phyloP scores from a whole-genome alignment of 2,113 vertebrate genomes.

The Myrmecophaga tridactyla region DNA sequence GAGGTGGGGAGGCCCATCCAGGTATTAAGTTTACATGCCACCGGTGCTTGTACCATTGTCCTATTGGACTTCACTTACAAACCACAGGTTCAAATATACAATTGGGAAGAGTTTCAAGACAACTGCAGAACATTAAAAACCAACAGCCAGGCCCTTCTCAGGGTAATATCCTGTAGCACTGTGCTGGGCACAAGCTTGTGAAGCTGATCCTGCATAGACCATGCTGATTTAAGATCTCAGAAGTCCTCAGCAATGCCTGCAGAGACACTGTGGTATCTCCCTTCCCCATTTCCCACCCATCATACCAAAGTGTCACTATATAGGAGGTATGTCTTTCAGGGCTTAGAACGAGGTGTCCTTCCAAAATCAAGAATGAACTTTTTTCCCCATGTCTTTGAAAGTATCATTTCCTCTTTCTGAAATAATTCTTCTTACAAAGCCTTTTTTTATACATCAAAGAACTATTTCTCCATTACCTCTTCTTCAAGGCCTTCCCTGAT shows the following conservation, averaged over 20 bases:
- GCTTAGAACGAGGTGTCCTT: not conserved
- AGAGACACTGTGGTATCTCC: not conserved
- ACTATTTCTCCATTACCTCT: not conserved
- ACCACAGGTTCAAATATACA: not conserved
- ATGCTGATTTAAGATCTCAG: not conserved
- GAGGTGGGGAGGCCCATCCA: too few species aligned
- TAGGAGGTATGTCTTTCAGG: not conserved
- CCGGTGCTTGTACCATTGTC: too few species aligned
- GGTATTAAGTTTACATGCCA: not conserved
- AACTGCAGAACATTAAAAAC: not conserved
- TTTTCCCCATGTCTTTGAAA: not conserved
- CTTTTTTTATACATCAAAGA: not conserved
- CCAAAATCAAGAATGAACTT: not conserved
- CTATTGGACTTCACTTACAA: not conserved
- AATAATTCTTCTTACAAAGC: not conserved
- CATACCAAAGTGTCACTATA: not conserved
- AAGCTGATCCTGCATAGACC: not conserved
- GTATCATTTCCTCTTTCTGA: not conserved
- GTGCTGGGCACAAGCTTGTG: too few species aligned
- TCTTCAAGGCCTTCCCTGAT: not conserved
- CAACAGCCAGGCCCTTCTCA: not conserved
- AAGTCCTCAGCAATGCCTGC: rapidly evolving
- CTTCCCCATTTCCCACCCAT: not conserved
- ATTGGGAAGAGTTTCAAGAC: not conserved
- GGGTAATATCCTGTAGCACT: not conserved